phyloP scores from a whole-genome alignment of 2,888 invertebrate species.

The Portevinia maculata region DNA sequence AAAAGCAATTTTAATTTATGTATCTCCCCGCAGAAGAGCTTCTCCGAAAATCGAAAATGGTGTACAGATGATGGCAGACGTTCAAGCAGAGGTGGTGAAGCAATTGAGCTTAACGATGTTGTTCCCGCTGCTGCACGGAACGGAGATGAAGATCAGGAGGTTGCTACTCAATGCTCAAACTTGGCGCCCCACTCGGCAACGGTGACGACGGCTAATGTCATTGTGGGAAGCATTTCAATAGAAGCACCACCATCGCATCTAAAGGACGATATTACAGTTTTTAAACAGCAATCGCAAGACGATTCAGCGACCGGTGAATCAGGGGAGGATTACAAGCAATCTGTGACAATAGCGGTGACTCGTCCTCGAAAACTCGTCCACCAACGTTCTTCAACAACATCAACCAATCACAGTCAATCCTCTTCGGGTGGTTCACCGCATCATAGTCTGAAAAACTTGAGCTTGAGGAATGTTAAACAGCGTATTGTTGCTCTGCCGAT shows the following conservation, averaged over 20 bases:
- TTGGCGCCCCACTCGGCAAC: conserved; percentile 78
- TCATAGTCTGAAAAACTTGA: conserved; percentile 79
- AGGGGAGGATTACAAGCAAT: conserved; percentile 72
- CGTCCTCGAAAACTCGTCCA: conserved; percentile 78
- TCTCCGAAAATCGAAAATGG: conserved; percentile 81
- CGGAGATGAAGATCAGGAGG: conserved; percentile 74
- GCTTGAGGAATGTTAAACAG: conserved; percentile 78
- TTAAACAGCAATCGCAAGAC: conserved; percentile 55
- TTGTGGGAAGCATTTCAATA: conserved; percentile 82
- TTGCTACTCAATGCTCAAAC: conserved; percentile 76
- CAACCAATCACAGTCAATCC: conserved; percentile 75
- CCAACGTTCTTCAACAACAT: conserved; percentile 80
- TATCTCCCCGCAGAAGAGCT: conserved; percentile 78
- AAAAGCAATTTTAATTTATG: conserved; percentile 15
- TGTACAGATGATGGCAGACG: conserved; percentile 78
- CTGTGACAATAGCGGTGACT: conserved; percentile 70
- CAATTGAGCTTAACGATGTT: conserved; percentile 65
- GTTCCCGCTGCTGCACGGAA: conserved; percentile 24
- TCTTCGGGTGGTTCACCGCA: conserved; percentile 77
- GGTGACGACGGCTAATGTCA: conserved; percentile 79
- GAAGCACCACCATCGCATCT: conserved; percentile 81
- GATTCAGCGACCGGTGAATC: conserved; percentile 73
- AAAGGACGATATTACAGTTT: conserved; percentile 76
- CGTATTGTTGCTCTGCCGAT: conserved; percentile 85
- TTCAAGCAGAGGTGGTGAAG: conserved; percentile 45